Percentiles rank a stretch among this genome's conserved stretches.
Evolutionary conservation across 2,797 vertebrate genomes (phyloP).

Genomic region (Cirrhinus molitorella): DNA sequence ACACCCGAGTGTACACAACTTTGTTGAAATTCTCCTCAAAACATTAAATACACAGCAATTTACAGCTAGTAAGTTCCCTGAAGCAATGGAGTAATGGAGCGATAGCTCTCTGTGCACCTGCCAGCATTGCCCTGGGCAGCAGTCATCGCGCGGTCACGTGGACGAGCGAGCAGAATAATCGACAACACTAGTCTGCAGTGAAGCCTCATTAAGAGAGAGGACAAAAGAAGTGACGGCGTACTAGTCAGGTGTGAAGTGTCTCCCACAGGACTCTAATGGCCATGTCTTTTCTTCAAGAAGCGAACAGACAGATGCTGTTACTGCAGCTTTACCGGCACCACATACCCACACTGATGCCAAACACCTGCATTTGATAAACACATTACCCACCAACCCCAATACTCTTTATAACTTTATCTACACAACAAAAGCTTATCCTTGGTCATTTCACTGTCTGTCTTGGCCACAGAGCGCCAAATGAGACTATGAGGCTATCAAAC

Average conservation of each 20-base stretch:
- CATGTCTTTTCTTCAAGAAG: slow-evolving; percentile 16
- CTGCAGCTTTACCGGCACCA: background rate
- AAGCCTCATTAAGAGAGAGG: slow-evolving; percentile 49
- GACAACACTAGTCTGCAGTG: slow-evolving; percentile 21
- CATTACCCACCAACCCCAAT: background rate
- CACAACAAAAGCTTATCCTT: background rate
- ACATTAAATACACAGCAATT: slow-evolving; percentile 33
- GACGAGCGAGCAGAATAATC: slow-evolving; percentile 41
- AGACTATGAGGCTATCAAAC: background rate
- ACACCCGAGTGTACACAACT: background rate
- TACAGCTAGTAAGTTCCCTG: slow-evolving; percentile 26
- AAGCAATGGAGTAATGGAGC: slow-evolving; percentile 38
- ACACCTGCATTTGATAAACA: slow-evolving; percentile 15
- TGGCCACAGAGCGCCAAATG: background rate
- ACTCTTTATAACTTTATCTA: slow-evolving; percentile 6
- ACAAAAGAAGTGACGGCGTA: slow-evolving; percentile 26
- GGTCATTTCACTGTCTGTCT: slow-evolving; percentile 13
- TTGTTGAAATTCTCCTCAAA: slow-evolving; percentile 21
- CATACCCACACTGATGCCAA: background rate
- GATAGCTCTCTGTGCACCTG: slow-evolving; percentile 38
- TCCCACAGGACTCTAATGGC: slow-evolving; percentile 40
- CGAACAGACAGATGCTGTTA: slow-evolving; percentile 2
- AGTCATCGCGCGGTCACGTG: slow-evolving; percentile 32
- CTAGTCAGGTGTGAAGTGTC: slow-evolving; percentile 42
- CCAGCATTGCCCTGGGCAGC: slow-evolving; percentile 39